Evolutionary conservation across 1,140 invertebrate species (phyloP), one percentile per base, ranked within the genome.

Genomic region (Meloidogyne hapla): DNA sequence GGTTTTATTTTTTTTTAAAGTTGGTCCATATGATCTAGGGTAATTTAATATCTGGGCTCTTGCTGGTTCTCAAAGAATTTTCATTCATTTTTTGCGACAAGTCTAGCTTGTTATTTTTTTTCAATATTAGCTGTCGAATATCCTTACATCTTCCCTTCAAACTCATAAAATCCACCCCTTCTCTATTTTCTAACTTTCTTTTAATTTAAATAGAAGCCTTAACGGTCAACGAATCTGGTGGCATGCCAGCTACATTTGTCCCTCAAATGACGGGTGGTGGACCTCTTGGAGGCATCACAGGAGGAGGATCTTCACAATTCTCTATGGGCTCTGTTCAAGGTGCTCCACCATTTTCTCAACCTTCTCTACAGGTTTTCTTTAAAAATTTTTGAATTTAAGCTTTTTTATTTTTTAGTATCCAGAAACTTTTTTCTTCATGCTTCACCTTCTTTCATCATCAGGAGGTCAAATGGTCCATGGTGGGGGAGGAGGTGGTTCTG

Each of bases 161-260:
- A n/a, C n/a, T n/a, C n/a, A n/a, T n/a, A n/a, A n/a, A n/a, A n/a
- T n/a, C n/a, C n/a, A n/a, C n/a, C 18, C n/a, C 12, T 21, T 69
- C 23, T 15, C 45, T 8, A 45, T 18, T 75, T 48, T 26, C n/a
- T n/a, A n/a, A n/a, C n/a, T 28, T 48, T 74, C 80, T 26, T 13
- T 62, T 76, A 40, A 6, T 26, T 4, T n/a, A n/a, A n/a, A n/a
- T 40, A 80, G 79, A 80, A 64, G 71, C 77, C 23, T 45, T 81
- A 62, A 81, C 80, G n/a, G 72, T 81, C 4, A 75, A 78, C 38
- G 80, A 83, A 33, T 77, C 66, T n/a, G 65, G 45, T 71, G 81
- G 81, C 13, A 83, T 83, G 81, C 77, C 81, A 33, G 65, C 76
- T 23, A 26, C 75, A 8, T 78, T 79, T 62, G 65, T 78, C 13